Base-by-base conservation (phyloP, 2,888 invertebrate species). In the Parnassius smintheus region DNA sequence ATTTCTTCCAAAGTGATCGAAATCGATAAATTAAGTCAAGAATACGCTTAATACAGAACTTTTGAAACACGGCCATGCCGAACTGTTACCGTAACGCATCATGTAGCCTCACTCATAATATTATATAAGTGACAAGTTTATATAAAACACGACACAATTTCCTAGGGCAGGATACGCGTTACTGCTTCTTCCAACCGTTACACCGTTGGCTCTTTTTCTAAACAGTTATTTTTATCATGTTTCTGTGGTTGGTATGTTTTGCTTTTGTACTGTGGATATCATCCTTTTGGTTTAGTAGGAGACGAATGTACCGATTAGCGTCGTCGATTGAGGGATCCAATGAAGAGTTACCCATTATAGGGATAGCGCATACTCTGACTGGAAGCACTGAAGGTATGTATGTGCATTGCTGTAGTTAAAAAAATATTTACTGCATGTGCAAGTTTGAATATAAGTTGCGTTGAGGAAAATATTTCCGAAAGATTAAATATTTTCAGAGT, bases 311-410 rank as follows among this genome's bases (percentile, higher is more conserved):
- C 60, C 72, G 77, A 64, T 64, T 90, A 48, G 86, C 88, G 2
- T 68, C 77, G 0, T 67, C 57, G 3, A 70, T 85, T 55, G 4
- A 25, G 25, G 25, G 25, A 0, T 0, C 25, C 25, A 3, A 25
- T 2, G 25, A 25, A 25, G 25, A 78, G 12, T 53, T 82, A 25
- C 87, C 88, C 1, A 2, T 83, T 2, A 69, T 87, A n/a, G 88
- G 89, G 2, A 13, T 84, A 12, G 77, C 85, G 9, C 80, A 82
- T 53, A 71, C 59, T 8, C 49, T 89, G 3, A 35, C 68, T 2
- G 88, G 88, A 8, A 73, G 66, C 63, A 81, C 81, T 52, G 86
- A 86, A 69, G 79, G 89, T 88, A 70, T 75, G 78, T 42, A 10
- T 48, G 3, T 4, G 13, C 13, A 2, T 25, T 25, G 7, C 25